Evolutionary conservation across 2,113 vertebrate genomes (phyloP).

Genomic region (Manacus vitellinus): DNA sequence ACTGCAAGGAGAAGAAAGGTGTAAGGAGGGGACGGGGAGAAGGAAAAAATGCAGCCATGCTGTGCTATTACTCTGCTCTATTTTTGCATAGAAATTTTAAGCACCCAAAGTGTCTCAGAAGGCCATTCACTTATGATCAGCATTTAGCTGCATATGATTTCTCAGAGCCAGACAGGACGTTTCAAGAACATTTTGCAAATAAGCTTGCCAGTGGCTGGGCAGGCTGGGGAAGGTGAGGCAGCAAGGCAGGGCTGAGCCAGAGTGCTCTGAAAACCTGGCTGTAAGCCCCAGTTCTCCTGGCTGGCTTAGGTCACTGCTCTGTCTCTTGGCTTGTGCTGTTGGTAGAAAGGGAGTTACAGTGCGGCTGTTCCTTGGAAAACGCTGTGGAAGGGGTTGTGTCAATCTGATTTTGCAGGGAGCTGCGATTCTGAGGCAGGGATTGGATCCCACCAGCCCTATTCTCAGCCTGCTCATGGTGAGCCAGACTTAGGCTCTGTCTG

Average conservation of each 20-base stretch:
- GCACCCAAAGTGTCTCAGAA: not conserved
- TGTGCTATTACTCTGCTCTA: not conserved
- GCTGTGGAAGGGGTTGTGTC: not conserved
- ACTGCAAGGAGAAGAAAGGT: constrained; percentile 66
- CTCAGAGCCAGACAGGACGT: not conserved
- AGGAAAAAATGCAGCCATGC: not conserved
- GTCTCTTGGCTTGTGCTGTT: not conserved
- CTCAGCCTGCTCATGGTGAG: not conserved
- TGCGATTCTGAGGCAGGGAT: not conserved
- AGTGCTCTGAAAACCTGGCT: not conserved
- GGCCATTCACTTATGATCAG: not conserved
- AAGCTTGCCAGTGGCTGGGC: not conserved
- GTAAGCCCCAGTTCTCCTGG: not conserved
- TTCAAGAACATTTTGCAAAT: not conserved
- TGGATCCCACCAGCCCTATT: not conserved
- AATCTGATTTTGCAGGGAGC: not conserved
- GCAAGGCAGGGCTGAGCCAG: not conserved
- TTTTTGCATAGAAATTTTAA: not conserved
- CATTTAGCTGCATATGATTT: not conserved
- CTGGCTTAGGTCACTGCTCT: not conserved
- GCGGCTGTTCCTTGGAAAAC: not conserved
- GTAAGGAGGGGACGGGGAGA: not conserved
- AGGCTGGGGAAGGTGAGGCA: not conserved
- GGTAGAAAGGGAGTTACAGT: not conserved
- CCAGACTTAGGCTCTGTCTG: not conserved